These are phyloP conservation scores for Clarias platycephalus DNA, from an alignment of 2,797 vertebrate species.

Conservation along the genomic window DNA sequence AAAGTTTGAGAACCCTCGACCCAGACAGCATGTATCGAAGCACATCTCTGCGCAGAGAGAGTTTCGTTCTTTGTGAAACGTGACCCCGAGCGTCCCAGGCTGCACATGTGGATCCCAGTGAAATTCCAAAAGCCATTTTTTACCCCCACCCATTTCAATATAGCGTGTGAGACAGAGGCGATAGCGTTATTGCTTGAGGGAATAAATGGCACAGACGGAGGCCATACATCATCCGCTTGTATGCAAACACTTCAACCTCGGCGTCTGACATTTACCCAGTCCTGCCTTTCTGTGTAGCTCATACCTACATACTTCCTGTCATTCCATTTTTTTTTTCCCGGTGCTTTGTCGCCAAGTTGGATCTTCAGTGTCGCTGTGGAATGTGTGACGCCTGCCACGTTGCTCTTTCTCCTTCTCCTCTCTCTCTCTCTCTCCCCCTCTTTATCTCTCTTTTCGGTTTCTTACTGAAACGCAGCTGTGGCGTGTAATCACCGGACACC, in stretches of 20 bases:
- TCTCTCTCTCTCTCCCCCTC: not conserved
- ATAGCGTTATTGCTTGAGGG: conserved; percentile 75
- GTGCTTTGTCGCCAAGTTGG: conserved; percentile 21
- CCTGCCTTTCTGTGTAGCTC: conserved; percentile 66
- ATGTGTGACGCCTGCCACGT: conserved; percentile 39
- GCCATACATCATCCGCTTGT: conserved; percentile 79
- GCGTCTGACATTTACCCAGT: conserved; percentile 77
- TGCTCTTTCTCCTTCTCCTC: not conserved
- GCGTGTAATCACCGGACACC: conserved; percentile 26
- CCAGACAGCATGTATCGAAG: not conserved
- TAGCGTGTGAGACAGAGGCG: conserved; percentile 75
- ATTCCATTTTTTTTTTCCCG: not conserved
- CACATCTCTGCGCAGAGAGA: conserved; percentile 43
- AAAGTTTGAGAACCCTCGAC: not conserved
- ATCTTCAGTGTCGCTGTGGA: conserved; percentile 23
- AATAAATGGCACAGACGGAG: conserved; percentile 73
- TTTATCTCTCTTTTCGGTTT: conserved; percentile 4
- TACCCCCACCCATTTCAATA: conserved; percentile 77
- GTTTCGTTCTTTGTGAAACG: conserved; percentile 10
- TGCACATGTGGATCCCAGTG: conserved; percentile 71
- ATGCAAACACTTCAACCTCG: conserved; percentile 76
- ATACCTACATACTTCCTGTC: conserved; percentile 23
- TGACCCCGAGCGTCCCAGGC: conserved; percentile 71
- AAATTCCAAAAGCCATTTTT: conserved; percentile 65
- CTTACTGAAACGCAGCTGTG: conserved; percentile 13